Base-by-base conservation (phyloP, 1,140 invertebrate genomes). In the Drosophila lini region DNA sequence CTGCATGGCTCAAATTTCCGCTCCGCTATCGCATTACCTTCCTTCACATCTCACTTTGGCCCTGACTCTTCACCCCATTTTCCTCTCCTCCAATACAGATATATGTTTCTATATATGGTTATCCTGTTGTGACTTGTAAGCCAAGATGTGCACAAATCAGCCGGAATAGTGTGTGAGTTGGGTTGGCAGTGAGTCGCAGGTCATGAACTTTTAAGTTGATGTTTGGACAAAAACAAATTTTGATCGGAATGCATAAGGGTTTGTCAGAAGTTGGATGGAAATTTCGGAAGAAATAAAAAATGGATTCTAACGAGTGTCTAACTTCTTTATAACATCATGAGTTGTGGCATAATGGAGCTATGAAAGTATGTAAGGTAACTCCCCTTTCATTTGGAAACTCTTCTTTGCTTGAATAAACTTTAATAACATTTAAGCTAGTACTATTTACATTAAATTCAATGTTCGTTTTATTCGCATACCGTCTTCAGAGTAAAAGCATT, bases 1-100 rank as follows among this genome's bases (percentile, higher is more conserved):
- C 64, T 86, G 76, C 80, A 88, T 83, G 77, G 80, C 76, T 86
- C 83, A 74, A 86, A 86, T 86, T 82, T 86, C 83, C 83, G 80
- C 48, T 42, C n/a, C 42, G 55, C 65, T 86, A 82, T 86, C 80
- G 67, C 64, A 41, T 82, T 88, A 77, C 82, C 34, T 45, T 55
- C 40, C 45, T 40, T 19, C 38, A 31, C 62, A 60, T 71, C 64
- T 69, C 13, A 41, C 52, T 28, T 25, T 13, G 5, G 15, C 11
- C 19, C 15, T 48, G 19, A 11, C 25, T 19, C 32, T 32, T 36
- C 42, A 31, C 9, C 15, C 28, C 7, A 5, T 25, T 36, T 59
- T 19, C 50, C 34, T 22, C 16, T 22, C 19, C 16, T 32, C 2
- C 15, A 3, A 42, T n/a, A 36, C 8, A 57, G 19, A 34, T 59